Evolutionary conservation across 2,888 invertebrate species (phyloP), one percentile per base, ranked within the genome.

Genomic region (Nephrotoma appendiculata): DNA sequence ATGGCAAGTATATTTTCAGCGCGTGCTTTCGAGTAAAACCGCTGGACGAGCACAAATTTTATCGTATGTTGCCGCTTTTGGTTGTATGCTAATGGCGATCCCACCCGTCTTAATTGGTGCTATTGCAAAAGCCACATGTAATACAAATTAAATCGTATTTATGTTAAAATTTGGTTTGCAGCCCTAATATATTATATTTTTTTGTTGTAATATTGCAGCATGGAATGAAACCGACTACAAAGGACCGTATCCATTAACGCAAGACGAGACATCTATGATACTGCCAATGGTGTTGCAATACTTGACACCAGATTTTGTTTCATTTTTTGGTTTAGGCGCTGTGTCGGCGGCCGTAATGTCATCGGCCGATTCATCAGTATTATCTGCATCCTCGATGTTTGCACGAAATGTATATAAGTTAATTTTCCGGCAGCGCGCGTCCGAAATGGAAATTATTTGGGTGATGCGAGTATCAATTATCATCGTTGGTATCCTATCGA

Each of bases 311-410:
- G 95, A 96, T 91, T 96, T 97, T 91, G 97, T 99, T 42, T 97
- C 99, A 3, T 99, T 99, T 93, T 97, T 99, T 90, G 99, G 99
- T 6, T 94, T 99, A 88, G 99, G 99, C 0, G 99, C 99, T 6
- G 98, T 99, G 6, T 99, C 99, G 0, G 99, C 99, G 0, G 99
- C 99, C 31, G 99, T 99, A 88, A 99, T 99, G 99, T 99, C 99
- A 52, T 99, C 99, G 0, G 99, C 99, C 0, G 99, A 99, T 92
- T 99, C 99, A 86, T 99, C 99, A 89, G 98, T 99, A 86, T 94
- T 99, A 31, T 98, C 99, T 41, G 99, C 99, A 3, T 98, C 98
- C 89, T 98, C 99, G 43, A 99, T 99, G 99, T 99, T 99, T 91
- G 99, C 99, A 88, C 95, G 99, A 91, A 99, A 99, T 92, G 97